A percentile compares a stretch with the other conserved stretches of the same genome.
These are phyloP conservation scores for Dastarcus helophoroides DNA, from an alignment of 2,888 invertebrate species.

Conservation along the genomic window DNA sequence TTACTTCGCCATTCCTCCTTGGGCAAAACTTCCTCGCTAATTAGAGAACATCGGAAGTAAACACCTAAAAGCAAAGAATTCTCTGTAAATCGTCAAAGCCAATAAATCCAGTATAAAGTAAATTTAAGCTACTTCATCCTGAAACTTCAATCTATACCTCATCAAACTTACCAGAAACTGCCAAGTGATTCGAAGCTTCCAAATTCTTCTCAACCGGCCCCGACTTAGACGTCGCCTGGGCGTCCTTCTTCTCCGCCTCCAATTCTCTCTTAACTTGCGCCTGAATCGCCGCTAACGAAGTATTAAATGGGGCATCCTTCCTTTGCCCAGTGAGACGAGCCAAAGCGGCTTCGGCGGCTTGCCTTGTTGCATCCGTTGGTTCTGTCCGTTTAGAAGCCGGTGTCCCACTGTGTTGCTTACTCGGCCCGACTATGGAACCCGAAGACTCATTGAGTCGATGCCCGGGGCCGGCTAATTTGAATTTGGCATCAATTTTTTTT, in stretches of 20 bases:
- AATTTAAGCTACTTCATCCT: too few species aligned
- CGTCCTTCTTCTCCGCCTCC: slow-evolving; percentile 53
- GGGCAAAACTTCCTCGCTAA: slow-evolving; percentile 65
- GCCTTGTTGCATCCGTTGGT: slow-evolving; percentile 60
- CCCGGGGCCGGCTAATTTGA: slow-evolving; percentile 70
- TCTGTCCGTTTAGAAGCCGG: slow-evolving; percentile 42
- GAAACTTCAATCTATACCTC: too few species aligned
- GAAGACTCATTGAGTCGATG: slow-evolving; percentile 49
- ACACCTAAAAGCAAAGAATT: slow-evolving; percentile 33
- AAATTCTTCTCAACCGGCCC: slow-evolving; percentile 24
- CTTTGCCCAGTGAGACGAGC: slow-evolving; percentile 48
- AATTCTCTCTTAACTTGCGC: slow-evolving; percentile 74
- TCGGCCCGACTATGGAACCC: slow-evolving; percentile 29
- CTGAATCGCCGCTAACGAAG: slow-evolving; percentile 58
- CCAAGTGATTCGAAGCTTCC: slow-evolving; percentile 46
- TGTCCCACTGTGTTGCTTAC: slow-evolving; percentile 17
- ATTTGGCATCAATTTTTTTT: slow-evolving; percentile 77
- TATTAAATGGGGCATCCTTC: slow-evolving; percentile 53
- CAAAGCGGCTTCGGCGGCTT: slow-evolving; percentile 78
- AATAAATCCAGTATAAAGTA: too few species aligned
- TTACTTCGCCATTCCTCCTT: slow-evolving; percentile 74
- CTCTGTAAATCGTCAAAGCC: too few species aligned
- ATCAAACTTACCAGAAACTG: slow-evolving; percentile 54
- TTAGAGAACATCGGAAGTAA: slow-evolving; percentile 54
- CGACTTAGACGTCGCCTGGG: slow-evolving; percentile 15